These are phyloP conservation scores for Armadillidium nasatum DNA, from an alignment of 1,140 invertebrate species.

Conservation along the genomic window DNA sequence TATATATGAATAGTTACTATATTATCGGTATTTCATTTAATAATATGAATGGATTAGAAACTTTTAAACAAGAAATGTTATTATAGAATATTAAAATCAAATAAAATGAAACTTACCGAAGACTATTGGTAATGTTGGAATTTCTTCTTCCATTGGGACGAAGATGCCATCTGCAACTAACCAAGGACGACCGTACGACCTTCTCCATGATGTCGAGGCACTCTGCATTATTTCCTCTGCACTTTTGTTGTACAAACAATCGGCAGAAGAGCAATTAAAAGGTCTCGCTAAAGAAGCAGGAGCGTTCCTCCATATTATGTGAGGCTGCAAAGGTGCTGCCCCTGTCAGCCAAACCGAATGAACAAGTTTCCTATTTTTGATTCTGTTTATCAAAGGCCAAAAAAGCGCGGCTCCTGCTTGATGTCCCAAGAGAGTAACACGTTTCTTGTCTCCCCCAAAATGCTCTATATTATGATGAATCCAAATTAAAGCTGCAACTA, in stretches of 20 bases:
- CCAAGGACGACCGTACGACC: slow-evolving; percentile 28
- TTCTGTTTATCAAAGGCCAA: slow-evolving; percentile 60
- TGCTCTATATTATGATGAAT: slow-evolving; percentile 68
- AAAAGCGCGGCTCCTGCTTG: slow-evolving; percentile 71
- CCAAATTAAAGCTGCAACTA: slow-evolving; percentile 71
- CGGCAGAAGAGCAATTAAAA: slow-evolving; percentile 31
- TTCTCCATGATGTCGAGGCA: not conserved
- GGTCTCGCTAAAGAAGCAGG: slow-evolving; percentile 23
- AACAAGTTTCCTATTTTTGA: slow-evolving; percentile 49
- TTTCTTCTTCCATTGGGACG: slow-evolving; percentile 21
- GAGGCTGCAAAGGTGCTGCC: slow-evolving; percentile 37
- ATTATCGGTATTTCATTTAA: no score
- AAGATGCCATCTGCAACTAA: slow-evolving; percentile 43
- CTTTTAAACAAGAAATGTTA: not conserved
- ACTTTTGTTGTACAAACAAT: slow-evolving; percentile 21
- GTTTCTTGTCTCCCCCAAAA: slow-evolving; percentile 70
- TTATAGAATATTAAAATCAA: not conserved
- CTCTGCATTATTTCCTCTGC: slow-evolving; percentile 3
- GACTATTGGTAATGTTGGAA: slow-evolving; percentile 36
- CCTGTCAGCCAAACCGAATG: slow-evolving; percentile 46
- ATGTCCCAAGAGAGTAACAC: slow-evolving; percentile 74
- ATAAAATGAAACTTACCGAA: slow-evolving; percentile 29
- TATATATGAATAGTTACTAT: no score
- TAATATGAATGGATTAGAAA: no score
- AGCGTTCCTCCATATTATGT: slow-evolving; percentile 32